Evolutionary conservation across 2,113 vertebrate species (phyloP), one percentile per base, ranked within the genome.

Genomic region (Ramphastos sulfuratus): DNA sequence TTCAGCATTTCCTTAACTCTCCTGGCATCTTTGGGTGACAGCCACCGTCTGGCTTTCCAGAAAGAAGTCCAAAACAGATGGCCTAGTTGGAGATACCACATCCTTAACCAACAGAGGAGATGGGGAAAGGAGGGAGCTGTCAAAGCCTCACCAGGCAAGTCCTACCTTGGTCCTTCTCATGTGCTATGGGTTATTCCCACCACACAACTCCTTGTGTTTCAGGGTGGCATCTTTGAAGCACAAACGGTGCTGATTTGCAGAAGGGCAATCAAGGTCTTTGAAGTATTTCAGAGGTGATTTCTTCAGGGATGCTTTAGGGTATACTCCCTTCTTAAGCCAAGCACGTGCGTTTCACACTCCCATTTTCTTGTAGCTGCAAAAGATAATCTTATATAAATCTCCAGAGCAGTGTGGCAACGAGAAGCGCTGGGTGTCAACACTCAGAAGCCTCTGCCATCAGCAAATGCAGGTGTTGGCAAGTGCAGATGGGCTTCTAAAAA

Each of bases 391-490:
- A 12, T 9, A 1, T 20, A 5, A 1, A 35, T 64, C 39, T 61
- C 58, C 0, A 0, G 33, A 48, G 65, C 1, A 0, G 14, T 8
- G 83, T 10, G 58, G 71, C 81, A 89, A n/a, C 0, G 3, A 24
- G 75, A 81, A 48, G 58, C n/a, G 69, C 88, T 60, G 90, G 55
- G 56, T 90, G 93, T 28, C 0, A 1, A 39, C 56, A 15, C 56
- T 56, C 4, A 2, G 67, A 66, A 86, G 77, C 44, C 73, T 92
- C 89, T 90, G 90, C 93, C 95, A 87, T 84, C 89, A 66, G 94
- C 94, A 96, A 78, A 93, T 66, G 91, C 84, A 95, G 92, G 89
- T 96, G 94, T 91, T 96, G 95, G 91, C 89, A 93, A 89, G 91
- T 65, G 85, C 89, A 55, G 65, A 35, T 54, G 2, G 72, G 65